These are phyloP conservation scores for Cyprinella venusta DNA, from an alignment of 2,797 vertebrate genomes.

Conservation along the genomic window DNA sequence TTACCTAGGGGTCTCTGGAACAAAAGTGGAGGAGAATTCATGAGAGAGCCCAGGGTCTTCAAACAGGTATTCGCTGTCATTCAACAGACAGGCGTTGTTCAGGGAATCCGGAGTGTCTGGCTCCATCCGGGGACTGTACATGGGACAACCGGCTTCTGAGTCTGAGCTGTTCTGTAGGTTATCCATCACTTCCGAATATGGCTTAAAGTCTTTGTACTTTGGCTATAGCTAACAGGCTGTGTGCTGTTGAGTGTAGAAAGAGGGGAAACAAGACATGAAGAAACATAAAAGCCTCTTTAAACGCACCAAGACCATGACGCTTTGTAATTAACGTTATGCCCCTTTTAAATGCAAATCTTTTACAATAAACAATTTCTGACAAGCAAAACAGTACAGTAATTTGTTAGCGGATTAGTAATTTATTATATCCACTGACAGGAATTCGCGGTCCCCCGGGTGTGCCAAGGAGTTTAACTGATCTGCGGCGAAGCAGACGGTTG, in stretches of 20 bases:
- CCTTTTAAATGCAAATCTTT: background rate
- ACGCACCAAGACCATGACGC: background rate
- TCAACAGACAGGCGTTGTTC: conserved; percentile 68
- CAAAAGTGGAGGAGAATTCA: conserved; percentile 47
- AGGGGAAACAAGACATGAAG: too few relatives aligned
- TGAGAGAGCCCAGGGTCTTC: conserved; percentile 26
- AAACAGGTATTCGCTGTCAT: conserved; percentile 60
- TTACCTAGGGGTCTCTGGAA: conserved; percentile 80
- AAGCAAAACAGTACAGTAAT: too few relatives aligned
- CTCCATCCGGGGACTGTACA: conserved; percentile 34
- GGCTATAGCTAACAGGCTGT: background rate
- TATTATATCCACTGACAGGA: background rate
- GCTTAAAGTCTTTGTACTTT: background rate
- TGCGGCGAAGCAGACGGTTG: background rate
- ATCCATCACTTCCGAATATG: conserved; percentile 67
- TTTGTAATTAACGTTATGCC: background rate
- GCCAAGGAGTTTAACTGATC: background rate
- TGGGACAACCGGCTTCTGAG: conserved; percentile 46
- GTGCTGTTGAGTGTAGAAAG: background rate
- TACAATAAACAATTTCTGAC: background rate
- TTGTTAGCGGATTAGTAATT: background rate
- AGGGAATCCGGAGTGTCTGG: conserved; percentile 62
- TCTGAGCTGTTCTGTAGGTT: conserved; percentile 41
- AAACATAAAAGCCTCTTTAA: background rate
- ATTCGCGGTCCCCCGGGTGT: background rate